Percentiles rank a stretch among this genome's conserved stretches.
Evolutionary conservation across 2,888 invertebrate genomes (phyloP).

Genomic region (Habroteleia sp.): DNA sequence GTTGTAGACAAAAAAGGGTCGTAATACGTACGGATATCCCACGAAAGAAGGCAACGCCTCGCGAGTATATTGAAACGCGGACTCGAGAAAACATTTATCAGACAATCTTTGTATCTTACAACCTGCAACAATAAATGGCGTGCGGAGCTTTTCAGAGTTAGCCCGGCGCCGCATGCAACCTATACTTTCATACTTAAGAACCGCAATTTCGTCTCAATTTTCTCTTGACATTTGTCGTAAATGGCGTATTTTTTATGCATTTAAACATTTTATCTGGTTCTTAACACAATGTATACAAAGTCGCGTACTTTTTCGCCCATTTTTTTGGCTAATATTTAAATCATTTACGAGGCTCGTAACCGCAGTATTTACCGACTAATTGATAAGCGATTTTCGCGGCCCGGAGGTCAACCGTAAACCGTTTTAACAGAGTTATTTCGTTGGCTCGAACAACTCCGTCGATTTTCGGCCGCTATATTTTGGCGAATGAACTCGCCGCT

Average conservation of each 20-base stretch:
- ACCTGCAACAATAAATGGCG: constrained; percentile 55
- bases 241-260: constrained; percentile 61
- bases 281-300: constrained; percentile 38
- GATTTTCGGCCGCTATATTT: too few relatives aligned
- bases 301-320: constrained; percentile 9
- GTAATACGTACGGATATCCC: constrained; percentile 7
- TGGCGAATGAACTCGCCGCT: too few relatives aligned
- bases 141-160: constrained; percentile 52
- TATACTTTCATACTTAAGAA: constrained; percentile 60
- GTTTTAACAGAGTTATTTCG: too few relatives aligned
- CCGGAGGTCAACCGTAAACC: not conserved
- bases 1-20: constrained; percentile 15
- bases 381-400: constrained; percentile 7
- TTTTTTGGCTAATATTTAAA: constrained; percentile 23
- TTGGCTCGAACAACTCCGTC: too few relatives aligned
- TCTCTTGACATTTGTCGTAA: constrained; percentile 59
- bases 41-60: constrained; percentile 41
- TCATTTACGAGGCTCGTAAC: constrained; percentile 14
- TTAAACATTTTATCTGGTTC: constrained; percentile 49
- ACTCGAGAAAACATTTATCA: constrained; percentile 52
- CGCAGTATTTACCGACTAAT: not conserved
- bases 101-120: constrained; percentile 55
- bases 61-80: constrained; percentile 29
- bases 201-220: constrained; percentile 59
- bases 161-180: constrained; percentile 35